Conservation (phyloP, 92 coral and sea anemone genomes). For the Pocillopora grandis region DNA sequence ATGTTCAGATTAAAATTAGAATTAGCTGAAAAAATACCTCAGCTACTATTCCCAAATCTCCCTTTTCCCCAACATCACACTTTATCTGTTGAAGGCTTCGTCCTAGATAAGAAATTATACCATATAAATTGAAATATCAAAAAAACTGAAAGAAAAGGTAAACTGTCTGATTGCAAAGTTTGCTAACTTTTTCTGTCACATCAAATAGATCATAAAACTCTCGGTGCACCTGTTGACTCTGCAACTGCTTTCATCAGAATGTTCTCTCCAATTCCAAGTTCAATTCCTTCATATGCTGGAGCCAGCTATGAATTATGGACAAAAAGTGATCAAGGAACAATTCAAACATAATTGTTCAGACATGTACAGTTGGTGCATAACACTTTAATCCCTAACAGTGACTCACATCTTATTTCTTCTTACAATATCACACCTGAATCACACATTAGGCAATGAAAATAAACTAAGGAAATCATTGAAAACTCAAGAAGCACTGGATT, state of each 20-base stretch:
- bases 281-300: constrained; percentile 99
- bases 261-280: constrained; percentile 96
- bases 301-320: constrained; percentile 67
- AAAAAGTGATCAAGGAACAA: neutral
- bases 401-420: too few species aligned
- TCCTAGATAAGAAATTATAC: constrained; percentile 43
- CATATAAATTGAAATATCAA: neutral
- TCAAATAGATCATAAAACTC: neutral
- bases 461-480: too few species aligned
- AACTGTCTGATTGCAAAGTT: too few species aligned
- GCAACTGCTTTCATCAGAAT: constrained; percentile 94
- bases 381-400: neutral
- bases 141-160: neutral
- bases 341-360: neutral
- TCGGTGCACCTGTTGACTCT: constrained; percentile 86
- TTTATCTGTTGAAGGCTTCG: constrained; percentile 89
- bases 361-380: neutral
- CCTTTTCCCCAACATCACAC: constrained; percentile 88
- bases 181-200: neutral
- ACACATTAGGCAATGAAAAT: too few species aligned
- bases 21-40: constrained; percentile 61
- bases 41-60: constrained; percentile 96
- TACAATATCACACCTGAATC: too few species aligned
- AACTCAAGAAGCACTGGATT: too few species aligned
- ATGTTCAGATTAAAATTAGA: too few species aligned